A percentile compares a stretch with the other conserved stretches of the same genome.
phyloP scores from a whole-genome alignment of 2,888 invertebrate genomes.

The Noctua comes region DNA sequence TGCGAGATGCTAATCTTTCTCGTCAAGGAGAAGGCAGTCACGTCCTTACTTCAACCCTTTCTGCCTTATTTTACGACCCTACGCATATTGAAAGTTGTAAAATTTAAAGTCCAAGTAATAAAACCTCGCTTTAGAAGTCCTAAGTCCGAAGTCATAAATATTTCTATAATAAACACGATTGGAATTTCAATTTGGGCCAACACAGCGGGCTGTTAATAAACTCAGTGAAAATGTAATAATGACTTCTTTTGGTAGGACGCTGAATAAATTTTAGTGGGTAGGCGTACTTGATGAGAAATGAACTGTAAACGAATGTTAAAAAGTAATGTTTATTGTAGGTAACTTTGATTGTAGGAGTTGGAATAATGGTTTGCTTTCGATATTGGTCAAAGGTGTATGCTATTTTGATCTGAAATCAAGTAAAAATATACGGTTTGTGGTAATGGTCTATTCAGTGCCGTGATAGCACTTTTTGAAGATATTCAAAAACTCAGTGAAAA shows the following conservation, averaged over 20 bases:
- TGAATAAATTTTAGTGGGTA: slow-evolving; percentile 26
- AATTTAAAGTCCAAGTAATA: slow-evolving; percentile 63
- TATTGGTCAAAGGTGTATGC: not conserved
- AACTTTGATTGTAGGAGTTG: no score
- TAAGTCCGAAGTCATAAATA: slow-evolving; percentile 61
- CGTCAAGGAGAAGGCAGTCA: slow-evolving; percentile 61
- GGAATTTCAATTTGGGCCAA: slow-evolving; percentile 57
- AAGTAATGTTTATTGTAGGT: slow-evolving; percentile 9
- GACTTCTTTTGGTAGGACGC: slow-evolving; percentile 11
- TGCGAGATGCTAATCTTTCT: slow-evolving; percentile 56
- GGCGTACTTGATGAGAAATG: slow-evolving; percentile 25
- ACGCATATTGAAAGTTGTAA: slow-evolving; percentile 63
- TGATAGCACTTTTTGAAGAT: not conserved
- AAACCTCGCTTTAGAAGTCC: slow-evolving; percentile 54
- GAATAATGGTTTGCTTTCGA: not conserved
- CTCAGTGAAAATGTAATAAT: slow-evolving; percentile 37
- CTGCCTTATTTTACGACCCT: slow-evolving; percentile 54
- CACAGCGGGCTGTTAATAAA: slow-evolving; percentile 41
- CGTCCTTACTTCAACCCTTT: slow-evolving; percentile 55
- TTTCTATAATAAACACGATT: slow-evolving; percentile 65
- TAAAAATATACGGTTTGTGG: not conserved
- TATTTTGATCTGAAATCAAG: no score
- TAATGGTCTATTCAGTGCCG: not conserved
- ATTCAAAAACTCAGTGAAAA: no score
- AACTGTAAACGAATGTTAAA: slow-evolving; percentile 17